A percentile compares a stretch with the other conserved stretches of the same genome.
These are phyloP conservation scores for Ceyx erithaca DNA, from an alignment of 2,797 vertebrate genomes.

Conservation along the genomic window DNA sequence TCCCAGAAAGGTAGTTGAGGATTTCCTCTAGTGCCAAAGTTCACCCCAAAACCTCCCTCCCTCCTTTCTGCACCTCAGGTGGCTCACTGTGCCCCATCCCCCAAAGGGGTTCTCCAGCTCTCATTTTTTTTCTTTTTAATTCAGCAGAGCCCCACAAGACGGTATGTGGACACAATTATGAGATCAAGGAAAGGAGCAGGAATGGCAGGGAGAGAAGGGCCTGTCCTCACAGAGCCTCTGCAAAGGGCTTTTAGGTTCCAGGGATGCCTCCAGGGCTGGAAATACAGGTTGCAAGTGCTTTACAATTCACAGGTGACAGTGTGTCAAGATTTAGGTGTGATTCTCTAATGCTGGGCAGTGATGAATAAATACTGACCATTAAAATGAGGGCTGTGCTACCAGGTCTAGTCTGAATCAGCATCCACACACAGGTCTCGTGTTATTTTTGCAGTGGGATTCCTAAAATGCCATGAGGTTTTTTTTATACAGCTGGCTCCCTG, in stretches of 20 bases:
- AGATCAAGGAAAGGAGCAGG: neutral
- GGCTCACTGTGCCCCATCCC: neutral
- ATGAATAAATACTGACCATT: neutral
- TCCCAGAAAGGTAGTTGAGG: neutral
- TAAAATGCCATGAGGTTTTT: neutral
- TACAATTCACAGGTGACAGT: neutral
- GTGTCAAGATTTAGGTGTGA: neutral
- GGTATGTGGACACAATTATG: neutral
- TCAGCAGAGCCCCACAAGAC: neutral
- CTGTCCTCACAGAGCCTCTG: neutral
- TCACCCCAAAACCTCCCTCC: neutral
- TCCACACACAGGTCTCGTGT: neutral
- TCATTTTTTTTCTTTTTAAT: neutral
- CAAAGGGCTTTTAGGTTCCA: neutral
- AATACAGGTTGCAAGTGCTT: neutral
- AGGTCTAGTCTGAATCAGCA: neutral
- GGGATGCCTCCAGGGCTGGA: neutral
- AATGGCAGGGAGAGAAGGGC: neutral
- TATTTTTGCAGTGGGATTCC: neutral
- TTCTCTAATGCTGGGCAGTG: neutral
- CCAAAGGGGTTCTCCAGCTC: neutral
- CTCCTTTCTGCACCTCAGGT: neutral
- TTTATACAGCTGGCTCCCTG: neutral
- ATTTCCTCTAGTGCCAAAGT: neutral
- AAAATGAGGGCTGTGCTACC: neutral